A percentile compares a stretch with the other conserved stretches of the same genome.
phyloP scores from a whole-genome alignment of 1,140 invertebrate species.

The Drosophila rhopaloa region DNA sequence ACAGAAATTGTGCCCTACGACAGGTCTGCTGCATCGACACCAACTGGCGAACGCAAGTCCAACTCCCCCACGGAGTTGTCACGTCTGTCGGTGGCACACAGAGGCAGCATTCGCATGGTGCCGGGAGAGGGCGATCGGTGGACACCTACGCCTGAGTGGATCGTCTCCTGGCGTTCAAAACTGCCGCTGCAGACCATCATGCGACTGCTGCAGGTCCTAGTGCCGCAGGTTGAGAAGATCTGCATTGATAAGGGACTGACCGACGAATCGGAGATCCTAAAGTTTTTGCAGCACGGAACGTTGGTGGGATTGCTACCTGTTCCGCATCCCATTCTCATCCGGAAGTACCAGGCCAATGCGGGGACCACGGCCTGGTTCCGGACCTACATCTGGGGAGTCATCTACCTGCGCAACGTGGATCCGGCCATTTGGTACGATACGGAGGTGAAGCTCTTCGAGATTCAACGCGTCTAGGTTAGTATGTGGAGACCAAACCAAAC shows the following conservation, averaged over 20 bases:
- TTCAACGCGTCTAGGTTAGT: slow-evolving; percentile 92
- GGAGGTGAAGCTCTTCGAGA: slow-evolving; percentile 99
- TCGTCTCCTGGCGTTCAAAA: slow-evolving; percentile 98
- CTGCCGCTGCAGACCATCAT: slow-evolving; percentile 99
- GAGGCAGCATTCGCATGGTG: slow-evolving; percentile 81
- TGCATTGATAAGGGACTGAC: slow-evolving; percentile 99
- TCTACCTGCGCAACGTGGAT: slow-evolving; percentile 99
- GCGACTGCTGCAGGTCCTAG: slow-evolving; percentile 98
- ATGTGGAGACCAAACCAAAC: slow-evolving; percentile 65
- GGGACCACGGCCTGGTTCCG: slow-evolving; percentile 99
- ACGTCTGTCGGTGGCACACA: slow-evolving; percentile 80
- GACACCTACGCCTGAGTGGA: slow-evolving; percentile 97
- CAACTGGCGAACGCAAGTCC: slow-evolving; percentile 53
- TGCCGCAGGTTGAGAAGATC: slow-evolving; percentile 99
- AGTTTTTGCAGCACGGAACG: slow-evolving; percentile 99
- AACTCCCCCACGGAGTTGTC: slow-evolving; percentile 60
- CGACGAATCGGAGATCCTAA: slow-evolving; percentile 99
- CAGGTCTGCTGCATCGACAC: slow-evolving; percentile 44
- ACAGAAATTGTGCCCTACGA: slow-evolving; percentile 56
- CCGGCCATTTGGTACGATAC: slow-evolving; percentile 99
- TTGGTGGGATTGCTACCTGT: slow-evolving; percentile 98
- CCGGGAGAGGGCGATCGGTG: slow-evolving; percentile 86
- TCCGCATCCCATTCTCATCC: slow-evolving; percentile 99
- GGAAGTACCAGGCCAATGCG: slow-evolving; percentile 99
- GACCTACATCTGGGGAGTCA: slow-evolving; percentile 99